Percentiles rank a stretch among this genome's conserved stretches.
Conservation (phyloP, 2,113 vertebrate species). For the Onychorhynchus coronatus region DNA sequence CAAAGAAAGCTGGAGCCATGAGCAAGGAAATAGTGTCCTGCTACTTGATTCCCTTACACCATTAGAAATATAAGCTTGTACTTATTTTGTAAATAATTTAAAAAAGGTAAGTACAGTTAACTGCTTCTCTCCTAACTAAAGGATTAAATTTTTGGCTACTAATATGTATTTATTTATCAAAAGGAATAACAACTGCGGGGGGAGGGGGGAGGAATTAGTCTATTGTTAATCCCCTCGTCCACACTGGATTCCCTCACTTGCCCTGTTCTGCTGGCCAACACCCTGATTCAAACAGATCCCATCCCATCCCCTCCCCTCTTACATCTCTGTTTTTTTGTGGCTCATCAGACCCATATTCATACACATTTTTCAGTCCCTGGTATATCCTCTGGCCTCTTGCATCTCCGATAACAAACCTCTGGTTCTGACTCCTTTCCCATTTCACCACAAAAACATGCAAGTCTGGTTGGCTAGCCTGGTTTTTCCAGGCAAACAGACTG, state of each 20-base stretch:
- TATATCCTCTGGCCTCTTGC: background rate
- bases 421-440: background rate
- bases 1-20: background rate
- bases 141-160: background rate
- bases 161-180: background rate
- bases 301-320: background rate
- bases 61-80: background rate
- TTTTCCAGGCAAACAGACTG: background rate
- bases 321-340: background rate
- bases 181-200: background rate
- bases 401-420: background rate
- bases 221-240: background rate
- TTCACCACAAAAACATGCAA: background rate
- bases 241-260: background rate
- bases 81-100: background rate
- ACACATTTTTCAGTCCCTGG: background rate
- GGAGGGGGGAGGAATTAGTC: background rate
- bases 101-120: background rate
- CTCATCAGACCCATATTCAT: background rate
- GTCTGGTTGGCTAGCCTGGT: background rate
- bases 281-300: background rate
- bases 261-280: background rate
- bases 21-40: background rate
- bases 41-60: background rate
- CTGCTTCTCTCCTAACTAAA: background rate